Percentiles rank a stretch among this genome's conserved stretches.
phyloP scores from a whole-genome alignment of 2,888 invertebrate genomes.

The Megamerina dolium region DNA sequence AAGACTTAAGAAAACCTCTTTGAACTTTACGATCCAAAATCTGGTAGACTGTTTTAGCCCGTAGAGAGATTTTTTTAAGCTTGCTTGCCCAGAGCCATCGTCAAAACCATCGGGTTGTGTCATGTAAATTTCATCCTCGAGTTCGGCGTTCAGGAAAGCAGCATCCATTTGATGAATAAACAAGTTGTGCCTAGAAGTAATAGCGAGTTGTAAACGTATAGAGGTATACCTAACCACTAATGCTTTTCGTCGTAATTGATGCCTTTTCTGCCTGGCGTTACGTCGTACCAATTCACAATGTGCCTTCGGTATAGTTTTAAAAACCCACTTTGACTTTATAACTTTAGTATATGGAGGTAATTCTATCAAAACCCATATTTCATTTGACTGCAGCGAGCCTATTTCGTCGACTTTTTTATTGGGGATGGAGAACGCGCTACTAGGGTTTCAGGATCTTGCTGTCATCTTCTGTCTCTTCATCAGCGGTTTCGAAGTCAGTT shows the following conservation, averaged over 20 bases:
- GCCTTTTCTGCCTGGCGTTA: slow-evolving; percentile 29
- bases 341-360: too few species aligned
- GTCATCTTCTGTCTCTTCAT: too few species aligned
- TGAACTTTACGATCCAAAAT: slow-evolving; percentile 1
- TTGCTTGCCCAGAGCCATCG: slow-evolving; percentile 10
- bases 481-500: not conserved
- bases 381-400: too few species aligned
- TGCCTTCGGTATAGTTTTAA: too few species aligned
- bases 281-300: slow-evolving; percentile 10
- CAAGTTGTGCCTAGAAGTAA: slow-evolving; percentile 15
- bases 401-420: too few species aligned
- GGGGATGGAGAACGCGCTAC: too few species aligned
- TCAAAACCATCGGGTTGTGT: slow-evolving; percentile 14
- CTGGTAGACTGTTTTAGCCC: not conserved
- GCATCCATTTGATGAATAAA: slow-evolving; percentile 13
- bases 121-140: slow-evolving; percentile 17
- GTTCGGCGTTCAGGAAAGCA: slow-evolving; percentile 18
- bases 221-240: slow-evolving; percentile 29
- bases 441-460: slow-evolving; percentile 1
- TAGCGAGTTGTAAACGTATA: slow-evolving; percentile 23
- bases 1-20: not conserved
- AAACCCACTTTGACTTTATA: too few species aligned
- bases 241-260: slow-evolving; percentile 32
- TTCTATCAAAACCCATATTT: too few species aligned
- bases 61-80: slow-evolving; percentile 19